phyloP scores from a whole-genome alignment of 2,797 vertebrate genomes.

The Champsocephalus gunnari region DNA sequence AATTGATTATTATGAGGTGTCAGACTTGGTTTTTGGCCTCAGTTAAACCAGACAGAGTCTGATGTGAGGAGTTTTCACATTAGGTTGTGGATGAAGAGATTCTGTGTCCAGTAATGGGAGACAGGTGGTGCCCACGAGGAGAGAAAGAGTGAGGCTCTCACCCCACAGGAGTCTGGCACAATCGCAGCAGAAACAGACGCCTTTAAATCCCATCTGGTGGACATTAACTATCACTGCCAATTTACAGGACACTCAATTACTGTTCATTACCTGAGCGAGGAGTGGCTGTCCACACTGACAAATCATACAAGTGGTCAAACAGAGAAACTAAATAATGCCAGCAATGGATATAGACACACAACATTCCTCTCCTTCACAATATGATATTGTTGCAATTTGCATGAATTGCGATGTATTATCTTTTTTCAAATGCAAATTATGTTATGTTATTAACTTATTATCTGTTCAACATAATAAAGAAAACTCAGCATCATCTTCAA shows the following conservation, averaged over 20 bases:
- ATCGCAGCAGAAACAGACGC: slow-evolving; percentile 67
- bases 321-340: slow-evolving; percentile 38
- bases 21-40: slow-evolving; percentile 54
- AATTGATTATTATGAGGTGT: slow-evolving; percentile 51
- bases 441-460: no score
- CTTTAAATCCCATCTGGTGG: slow-evolving; percentile 57
- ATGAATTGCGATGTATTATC: no score
- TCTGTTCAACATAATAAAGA: no score
- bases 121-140: slow-evolving; percentile 81
- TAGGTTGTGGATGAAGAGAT: slow-evolving; percentile 50
- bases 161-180: slow-evolving; percentile 74
- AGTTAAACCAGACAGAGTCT: slow-evolving; percentile 39
- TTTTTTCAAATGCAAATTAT: no score
- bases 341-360: slow-evolving; percentile 16
- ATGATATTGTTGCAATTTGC: no score
- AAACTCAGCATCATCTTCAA: no score
- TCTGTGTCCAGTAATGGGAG: slow-evolving; percentile 68
- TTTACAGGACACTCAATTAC: slow-evolving; percentile 69
- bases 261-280: slow-evolving; percentile 60
- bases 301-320: slow-evolving; percentile 46
- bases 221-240: slow-evolving; percentile 65
- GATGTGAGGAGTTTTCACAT: slow-evolving; percentile 57
- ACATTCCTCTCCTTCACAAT: slow-evolving; percentile 10
- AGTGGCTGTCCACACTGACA: slow-evolving; percentile 51
- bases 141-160: slow-evolving; percentile 75